These are phyloP conservation scores for Rhyzopertha dominica DNA, from an alignment of 1,140 invertebrate genomes.

Conservation along the genomic window DNA sequence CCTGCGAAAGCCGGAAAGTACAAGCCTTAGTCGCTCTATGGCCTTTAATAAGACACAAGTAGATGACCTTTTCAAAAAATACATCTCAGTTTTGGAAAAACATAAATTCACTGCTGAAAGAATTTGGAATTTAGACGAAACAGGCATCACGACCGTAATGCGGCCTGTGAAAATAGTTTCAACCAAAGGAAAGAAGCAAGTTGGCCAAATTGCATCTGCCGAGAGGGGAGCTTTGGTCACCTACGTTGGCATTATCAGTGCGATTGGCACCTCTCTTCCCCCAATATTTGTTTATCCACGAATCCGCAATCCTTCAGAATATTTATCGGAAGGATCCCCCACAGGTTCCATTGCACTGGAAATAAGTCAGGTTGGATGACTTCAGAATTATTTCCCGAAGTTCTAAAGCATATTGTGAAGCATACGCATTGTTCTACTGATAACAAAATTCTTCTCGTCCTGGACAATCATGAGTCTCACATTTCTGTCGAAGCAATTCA, in stretches of 20 bases:
- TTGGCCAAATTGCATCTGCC: constrained; percentile 16
- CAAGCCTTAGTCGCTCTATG: constrained; percentile 24
- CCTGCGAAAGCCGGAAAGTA: constrained; percentile 29
- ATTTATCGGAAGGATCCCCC: constrained; percentile 7
- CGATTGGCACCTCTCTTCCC: constrained; percentile 14
- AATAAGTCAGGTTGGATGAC: no score
- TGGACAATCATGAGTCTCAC: constrained; percentile 3
- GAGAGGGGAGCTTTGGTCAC: constrained; percentile 23
- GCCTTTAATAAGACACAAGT: constrained; percentile 31
- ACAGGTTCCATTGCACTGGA: constrained; percentile 21
- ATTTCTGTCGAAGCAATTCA: no score
- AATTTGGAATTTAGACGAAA: constrained; percentile 30
- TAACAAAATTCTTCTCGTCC: constrained; percentile 11
- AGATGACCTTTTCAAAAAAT: constrained; percentile 24
- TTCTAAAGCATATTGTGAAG: constrained; percentile 35
- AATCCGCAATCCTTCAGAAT: constrained; percentile 13
- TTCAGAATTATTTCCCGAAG: constrained; percentile 35
- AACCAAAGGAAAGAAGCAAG: constrained; percentile 22
- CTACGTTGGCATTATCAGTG: constrained; percentile 21
- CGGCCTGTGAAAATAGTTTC: constrained; percentile 20
- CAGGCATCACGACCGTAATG: constrained; percentile 20
- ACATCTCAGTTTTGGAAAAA: constrained; percentile 17
- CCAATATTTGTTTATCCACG: constrained; percentile 19
- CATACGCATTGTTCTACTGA: constrained; percentile 12
- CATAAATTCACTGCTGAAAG: constrained; percentile 31